Evolutionary conservation across 1,140 invertebrate species (phyloP), one percentile per base, ranked within the genome.

Genomic region (Diorhabda carinulata): DNA sequence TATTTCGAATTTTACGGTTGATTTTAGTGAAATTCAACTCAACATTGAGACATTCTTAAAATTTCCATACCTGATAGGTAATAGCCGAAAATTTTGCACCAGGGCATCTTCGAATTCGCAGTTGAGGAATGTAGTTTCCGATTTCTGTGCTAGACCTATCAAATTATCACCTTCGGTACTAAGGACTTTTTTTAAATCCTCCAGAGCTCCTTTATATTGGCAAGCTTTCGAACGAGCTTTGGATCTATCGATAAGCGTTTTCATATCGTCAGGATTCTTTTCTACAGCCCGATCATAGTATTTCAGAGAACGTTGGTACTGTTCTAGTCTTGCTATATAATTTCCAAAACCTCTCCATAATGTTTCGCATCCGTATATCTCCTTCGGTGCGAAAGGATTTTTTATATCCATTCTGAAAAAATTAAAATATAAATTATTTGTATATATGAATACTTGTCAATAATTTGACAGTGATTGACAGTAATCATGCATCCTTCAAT

Each of bases 51-150:
- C 1, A 25, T 25, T 25, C 25, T 25, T 25, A 25, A 25, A 25
- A 25, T 25, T 25, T 25, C 25, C 25, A 25, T 25, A 25, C 25
- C 25, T 25, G 25, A 25, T 25, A 25, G 25, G 25, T 25, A 25
- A 25, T 25, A 25, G 25, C 25, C 25, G 25, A 25, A 25, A 81
- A 73, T 86, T 86, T 75, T 84, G 82, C 2, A 86, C 82, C 3
- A 86, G 76, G 2, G 82, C 84, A 67, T 83, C 79, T 74, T 86
- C 85, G 73, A 86, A 86, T 68, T 86, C 84, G 41, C 83, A 83
- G 79, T 82, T 83, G 2, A 84, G 80, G 68, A 85, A 86, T 72
- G 84, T 82, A 40, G 83, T 83, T 3, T 82, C 78, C 10, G 83
- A 79, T 76, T 84, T 83, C 76, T 84, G 82, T 45, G 84, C 84